These are phyloP conservation scores for Lepetodrilus schrolli DNA, from an alignment of 2,888 invertebrate genomes.

Conservation along the genomic window DNA sequence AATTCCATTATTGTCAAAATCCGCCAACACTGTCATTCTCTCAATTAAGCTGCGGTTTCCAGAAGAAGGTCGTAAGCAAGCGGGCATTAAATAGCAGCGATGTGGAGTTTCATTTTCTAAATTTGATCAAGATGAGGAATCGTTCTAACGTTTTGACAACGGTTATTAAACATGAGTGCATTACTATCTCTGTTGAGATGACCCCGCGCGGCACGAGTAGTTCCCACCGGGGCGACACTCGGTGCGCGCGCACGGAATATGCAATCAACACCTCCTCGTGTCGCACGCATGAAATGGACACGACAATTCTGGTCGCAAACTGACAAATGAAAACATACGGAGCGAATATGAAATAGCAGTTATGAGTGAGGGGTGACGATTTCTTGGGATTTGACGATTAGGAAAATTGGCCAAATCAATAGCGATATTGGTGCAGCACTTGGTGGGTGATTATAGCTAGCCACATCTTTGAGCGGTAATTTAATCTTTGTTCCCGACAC, in stretches of 20 bases:
- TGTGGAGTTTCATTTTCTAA: slow-evolving; percentile 30
- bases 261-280: slow-evolving; percentile 28
- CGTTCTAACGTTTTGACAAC: slow-evolving; percentile 20
- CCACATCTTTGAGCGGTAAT: slow-evolving; percentile 32
- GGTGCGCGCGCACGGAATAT: slow-evolving; percentile 20
- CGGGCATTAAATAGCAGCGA: neutral
- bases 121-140: slow-evolving; percentile 17
- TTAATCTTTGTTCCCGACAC: slow-evolving; percentile 35
- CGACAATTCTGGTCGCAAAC: neutral
- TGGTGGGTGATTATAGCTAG: slow-evolving; percentile 38
- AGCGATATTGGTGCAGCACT: slow-evolving; percentile 34
- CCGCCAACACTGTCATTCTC: slow-evolving; percentile 5
- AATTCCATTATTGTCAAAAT: slow-evolving; percentile 19
- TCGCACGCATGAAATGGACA: slow-evolving; percentile 21
- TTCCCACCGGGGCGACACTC: slow-evolving; percentile 24
- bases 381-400: slow-evolving; percentile 38
- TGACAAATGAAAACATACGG: slow-evolving; percentile 28
- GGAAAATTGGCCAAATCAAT: slow-evolving; percentile 39
- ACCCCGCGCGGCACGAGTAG: neutral
- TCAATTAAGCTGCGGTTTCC: slow-evolving; percentile 15
- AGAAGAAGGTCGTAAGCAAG: neutral
- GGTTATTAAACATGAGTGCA: slow-evolving; percentile 2
- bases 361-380: neutral
- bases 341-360: neutral
- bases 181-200: neutral